A percentile compares a stretch with the other conserved stretches of the same genome.
Conservation (phyloP, 2,113 vertebrate species). For the Leptocoma aspasia region DNA sequence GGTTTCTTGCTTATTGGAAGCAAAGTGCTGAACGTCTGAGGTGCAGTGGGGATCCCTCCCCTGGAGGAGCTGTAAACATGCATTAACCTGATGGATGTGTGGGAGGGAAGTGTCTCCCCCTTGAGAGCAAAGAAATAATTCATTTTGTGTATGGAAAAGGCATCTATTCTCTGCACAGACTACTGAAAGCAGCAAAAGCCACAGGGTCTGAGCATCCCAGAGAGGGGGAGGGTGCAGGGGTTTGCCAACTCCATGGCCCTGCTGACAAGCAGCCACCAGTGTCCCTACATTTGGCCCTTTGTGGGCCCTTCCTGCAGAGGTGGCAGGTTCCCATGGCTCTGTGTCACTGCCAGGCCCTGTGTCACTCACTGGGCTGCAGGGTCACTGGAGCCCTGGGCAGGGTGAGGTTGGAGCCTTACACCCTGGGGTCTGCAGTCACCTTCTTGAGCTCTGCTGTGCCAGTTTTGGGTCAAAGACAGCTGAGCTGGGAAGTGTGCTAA, state of each 20-base stretch:
- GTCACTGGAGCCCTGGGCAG: neutral
- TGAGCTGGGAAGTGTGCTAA: neutral
- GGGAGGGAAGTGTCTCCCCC: neutral
- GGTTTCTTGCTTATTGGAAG: neutral
- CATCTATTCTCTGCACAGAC: neutral
- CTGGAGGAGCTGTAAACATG: neutral
- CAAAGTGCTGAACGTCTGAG: neutral
- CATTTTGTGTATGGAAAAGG: neutral
- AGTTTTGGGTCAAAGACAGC: neutral
- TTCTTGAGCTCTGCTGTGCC: neutral
- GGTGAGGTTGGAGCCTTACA: neutral
- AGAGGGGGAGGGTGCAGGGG: neutral
- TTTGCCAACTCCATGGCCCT: neutral
- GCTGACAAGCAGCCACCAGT: neutral
- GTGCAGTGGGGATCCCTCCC: neutral
- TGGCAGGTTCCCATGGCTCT: accelerated
- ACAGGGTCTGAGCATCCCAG: neutral
- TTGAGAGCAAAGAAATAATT: neutral
- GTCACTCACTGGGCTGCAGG: accelerated
- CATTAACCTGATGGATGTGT: neutral
- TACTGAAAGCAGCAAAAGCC: neutral
- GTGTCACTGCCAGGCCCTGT: neutral
- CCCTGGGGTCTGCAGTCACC: neutral
- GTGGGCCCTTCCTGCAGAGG: neutral
- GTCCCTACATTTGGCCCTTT: neutral